These are phyloP conservation scores for Sycobia sp. DNA, from an alignment of 1,140 invertebrate species.

Conservation along the genomic window DNA sequence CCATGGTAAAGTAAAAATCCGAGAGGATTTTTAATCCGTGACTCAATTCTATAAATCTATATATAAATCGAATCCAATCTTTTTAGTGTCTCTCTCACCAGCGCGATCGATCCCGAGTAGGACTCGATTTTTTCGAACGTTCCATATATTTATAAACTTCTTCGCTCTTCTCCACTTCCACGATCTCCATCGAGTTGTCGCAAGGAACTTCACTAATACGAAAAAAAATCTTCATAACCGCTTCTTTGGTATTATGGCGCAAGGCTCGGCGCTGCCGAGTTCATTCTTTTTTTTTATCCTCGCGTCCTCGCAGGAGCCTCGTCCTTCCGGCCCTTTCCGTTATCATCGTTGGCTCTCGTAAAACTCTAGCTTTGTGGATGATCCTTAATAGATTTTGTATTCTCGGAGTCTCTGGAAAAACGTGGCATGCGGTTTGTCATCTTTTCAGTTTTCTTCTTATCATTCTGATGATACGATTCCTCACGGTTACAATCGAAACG, in stretches of 20 bases:
- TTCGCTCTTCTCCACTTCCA: constrained; percentile 20
- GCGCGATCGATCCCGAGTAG: background rate
- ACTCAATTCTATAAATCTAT: constrained; percentile 34
- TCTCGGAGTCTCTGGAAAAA: constrained; percentile 20
- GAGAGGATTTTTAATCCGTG: constrained; percentile 50
- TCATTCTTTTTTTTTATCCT: too few species aligned
- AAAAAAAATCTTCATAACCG: constrained; percentile 52
- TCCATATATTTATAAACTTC: constrained; percentile 5
- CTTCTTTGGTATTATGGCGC: constrained; percentile 56
- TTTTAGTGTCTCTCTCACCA: constrained; percentile 13
- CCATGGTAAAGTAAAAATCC: constrained; percentile 57
- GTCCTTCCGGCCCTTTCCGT: constrained; percentile 24
- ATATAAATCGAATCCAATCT: constrained; percentile 22
- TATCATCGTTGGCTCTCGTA: constrained; percentile 8
- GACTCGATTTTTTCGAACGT: constrained; percentile 10
- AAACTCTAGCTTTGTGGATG: constrained; percentile 11
- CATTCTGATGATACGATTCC: constrained; percentile 18
- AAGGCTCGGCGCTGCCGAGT: constrained; percentile 36
- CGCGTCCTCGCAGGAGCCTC: constrained; percentile 19
- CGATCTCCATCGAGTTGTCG: constrained; percentile 29
- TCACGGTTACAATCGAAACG: constrained; percentile 24
- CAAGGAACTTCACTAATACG: constrained; percentile 46
- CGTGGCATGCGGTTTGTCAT: constrained; percentile 26
- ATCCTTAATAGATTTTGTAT: background rate
- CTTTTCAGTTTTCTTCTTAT: constrained; percentile 20